Base-by-base conservation (phyloP, 1,140 invertebrate genomes). In the Cydia splendana region DNA sequence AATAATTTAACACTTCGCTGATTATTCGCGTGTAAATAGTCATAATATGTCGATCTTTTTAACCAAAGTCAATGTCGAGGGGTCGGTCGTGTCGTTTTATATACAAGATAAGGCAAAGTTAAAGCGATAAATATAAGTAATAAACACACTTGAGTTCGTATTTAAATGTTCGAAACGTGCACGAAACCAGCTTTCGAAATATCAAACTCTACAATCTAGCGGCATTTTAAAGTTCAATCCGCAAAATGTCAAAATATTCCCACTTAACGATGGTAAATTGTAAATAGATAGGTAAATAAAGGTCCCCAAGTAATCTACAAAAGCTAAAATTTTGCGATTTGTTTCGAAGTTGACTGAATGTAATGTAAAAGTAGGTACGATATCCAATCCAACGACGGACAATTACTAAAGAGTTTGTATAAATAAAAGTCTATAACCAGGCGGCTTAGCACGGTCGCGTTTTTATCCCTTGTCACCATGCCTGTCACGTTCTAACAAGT, bases 191-290 rank as follows among this genome's bases (percentile, higher is more conserved):
- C 65, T 71, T 71, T 71, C 34, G 67, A 42, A 71, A 71, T 42
- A 71, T 71, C 38, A 71, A 71, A 34, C 34, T 71, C 34, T 38
- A 71, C 30, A 18, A 71, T 71, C 10, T 51, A 18, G 20, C 12
- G 24, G 48, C 73, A 74, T 74, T 53, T 74, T 18, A 74, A 74
- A 74, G 73, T 74, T 74, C 73, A 74, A 74, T 51, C 2, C 20
- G 18, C 18, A 20, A 51, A 74, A 74, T 74, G 73, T 74, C 73
- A 74, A 74, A 71, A 71, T 67, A 42, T 71, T 71, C 67, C 15
- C 67, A 71, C 34, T 71, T 18, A 30, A n/a, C 15, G 13, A n/a
- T n/a, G 48, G 45, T 48, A 48, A 48, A 48, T 48, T 13, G 45
- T 53, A 53, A 15, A 53, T 53, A n/a, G 48, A 53, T n/a, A 15